Conservation (phyloP, 2,888 invertebrate genomes). For the Druceiella hillmani region DNA sequence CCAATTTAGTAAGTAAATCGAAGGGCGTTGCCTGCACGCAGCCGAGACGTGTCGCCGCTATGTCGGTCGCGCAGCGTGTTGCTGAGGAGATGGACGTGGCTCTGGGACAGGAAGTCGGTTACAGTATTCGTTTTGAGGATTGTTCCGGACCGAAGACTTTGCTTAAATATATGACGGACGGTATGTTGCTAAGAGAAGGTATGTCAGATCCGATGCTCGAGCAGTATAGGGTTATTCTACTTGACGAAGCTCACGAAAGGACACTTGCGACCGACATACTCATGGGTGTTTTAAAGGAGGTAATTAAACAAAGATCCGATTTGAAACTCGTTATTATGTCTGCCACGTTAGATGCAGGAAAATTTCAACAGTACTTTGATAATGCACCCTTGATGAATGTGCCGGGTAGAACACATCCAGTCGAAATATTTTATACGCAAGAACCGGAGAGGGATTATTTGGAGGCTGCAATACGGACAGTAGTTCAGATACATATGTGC, state of each 20-base stretch:
- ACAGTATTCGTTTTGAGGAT: constrained; percentile 98
- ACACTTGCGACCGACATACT: constrained; percentile 97
- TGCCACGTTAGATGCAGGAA: constrained; percentile 97
- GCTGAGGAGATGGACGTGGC: constrained; percentile 99
- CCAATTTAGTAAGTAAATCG: constrained; percentile 31
- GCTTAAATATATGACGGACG: constrained; percentile 98
- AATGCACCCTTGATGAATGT: constrained; percentile 98
- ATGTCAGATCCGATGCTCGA: constrained; percentile 99
- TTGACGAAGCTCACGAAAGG: constrained; percentile 99
- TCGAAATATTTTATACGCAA: constrained; percentile 93
- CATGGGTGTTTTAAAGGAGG: constrained; percentile 98
- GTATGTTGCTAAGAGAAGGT: constrained; percentile 98
- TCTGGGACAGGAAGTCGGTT: constrained; percentile 87
- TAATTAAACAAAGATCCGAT: constrained; percentile 86
- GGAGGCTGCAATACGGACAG: constrained; percentile 97
- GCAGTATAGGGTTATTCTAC: constrained; percentile 88
- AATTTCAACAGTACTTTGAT: constrained; percentile 98
- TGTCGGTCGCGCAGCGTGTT: constrained; percentile 98
- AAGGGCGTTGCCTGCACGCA: constrained; percentile 91
- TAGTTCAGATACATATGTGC: constrained; percentile 92
- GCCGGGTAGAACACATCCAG: constrained; percentile 61
- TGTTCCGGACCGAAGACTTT: constrained; percentile 93
- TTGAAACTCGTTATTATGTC: constrained; percentile 99
- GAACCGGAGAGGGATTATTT: constrained; percentile 96
- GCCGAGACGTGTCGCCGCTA: constrained; percentile 95